phyloP scores from a whole-genome alignment of 2,113 vertebrate species.

The Pelecanoides urinatrix region DNA sequence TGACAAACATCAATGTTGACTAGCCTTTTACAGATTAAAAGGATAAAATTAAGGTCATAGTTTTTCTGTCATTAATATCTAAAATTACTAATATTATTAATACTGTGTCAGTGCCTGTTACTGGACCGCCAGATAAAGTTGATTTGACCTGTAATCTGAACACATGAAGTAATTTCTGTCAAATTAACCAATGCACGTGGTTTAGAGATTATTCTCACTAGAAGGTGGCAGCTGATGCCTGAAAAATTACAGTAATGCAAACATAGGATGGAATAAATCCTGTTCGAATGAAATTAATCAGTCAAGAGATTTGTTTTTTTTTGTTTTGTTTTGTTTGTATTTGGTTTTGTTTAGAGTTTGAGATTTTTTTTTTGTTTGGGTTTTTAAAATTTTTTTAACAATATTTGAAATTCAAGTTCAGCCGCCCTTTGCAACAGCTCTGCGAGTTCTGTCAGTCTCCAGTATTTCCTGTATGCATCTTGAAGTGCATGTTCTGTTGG shows the following conservation, averaged over 20 bases:
- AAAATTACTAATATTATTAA: not conserved
- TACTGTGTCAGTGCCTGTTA: not conserved
- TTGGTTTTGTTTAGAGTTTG: not conserved
- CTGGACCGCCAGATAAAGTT: not conserved
- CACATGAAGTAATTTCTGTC: not conserved
- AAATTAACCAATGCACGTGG: fast-evolving
- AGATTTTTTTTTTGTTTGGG: not conserved
- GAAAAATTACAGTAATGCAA: not conserved
- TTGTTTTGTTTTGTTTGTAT: not conserved
- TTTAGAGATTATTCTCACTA: fast-evolving
- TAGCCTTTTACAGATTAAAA: not conserved
- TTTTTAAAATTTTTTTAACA: not conserved
- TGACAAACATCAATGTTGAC: not conserved
- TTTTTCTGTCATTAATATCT: not conserved
- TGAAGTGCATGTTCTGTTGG: not conserved
- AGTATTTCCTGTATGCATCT: not conserved
- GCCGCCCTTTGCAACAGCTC: not conserved
- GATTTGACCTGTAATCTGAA: not conserved
- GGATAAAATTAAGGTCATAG: not conserved
- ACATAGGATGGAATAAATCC: not conserved
- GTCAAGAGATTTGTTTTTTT: fast-evolving
- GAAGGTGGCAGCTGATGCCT: not conserved
- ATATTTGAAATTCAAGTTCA: not conserved
- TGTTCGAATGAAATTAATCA: not conserved
- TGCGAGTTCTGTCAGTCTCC: not conserved